phyloP scores from a whole-genome alignment of 92 coral and sea anemone species.

The Porites lobata region DNA sequence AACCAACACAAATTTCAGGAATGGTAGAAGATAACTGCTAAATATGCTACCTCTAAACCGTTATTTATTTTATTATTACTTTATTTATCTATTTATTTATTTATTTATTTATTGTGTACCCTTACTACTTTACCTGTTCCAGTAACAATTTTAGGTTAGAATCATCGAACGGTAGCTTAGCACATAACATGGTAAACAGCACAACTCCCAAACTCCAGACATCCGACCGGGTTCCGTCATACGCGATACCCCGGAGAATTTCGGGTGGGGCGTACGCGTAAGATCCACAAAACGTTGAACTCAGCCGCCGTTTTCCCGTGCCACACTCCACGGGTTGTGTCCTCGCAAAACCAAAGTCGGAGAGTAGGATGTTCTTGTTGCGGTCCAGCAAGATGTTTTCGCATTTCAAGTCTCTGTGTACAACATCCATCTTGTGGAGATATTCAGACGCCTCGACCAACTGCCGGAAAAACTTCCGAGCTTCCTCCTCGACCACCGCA shows the following conservation, averaged over 20 bases:
- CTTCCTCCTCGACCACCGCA: conserved; percentile 89
- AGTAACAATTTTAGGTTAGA: conserved; percentile 89
- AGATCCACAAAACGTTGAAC: conserved; percentile 97
- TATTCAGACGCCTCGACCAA: conserved; percentile 90
- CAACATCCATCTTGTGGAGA: conserved; percentile 90
- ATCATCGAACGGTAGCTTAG: conserved; percentile 98
- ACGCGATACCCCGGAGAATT: conserved; percentile 95
- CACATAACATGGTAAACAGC: conserved; percentile 95
- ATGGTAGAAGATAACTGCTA: too few relatives aligned
- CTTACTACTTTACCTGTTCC: conserved; percentile 73
- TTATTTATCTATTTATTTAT: too few relatives aligned
- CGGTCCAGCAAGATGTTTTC: conserved; percentile 93
- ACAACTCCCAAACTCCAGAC: conserved; percentile 99
- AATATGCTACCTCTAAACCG: too few relatives aligned
- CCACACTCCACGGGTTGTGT: conserved; percentile 84
- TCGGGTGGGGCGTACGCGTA: conserved; percentile 99
- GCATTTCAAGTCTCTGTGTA: conserved; percentile 96
- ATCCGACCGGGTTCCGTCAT: conserved; percentile 97
- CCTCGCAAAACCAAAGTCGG: conserved; percentile 99
- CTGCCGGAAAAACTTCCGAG: conserved; percentile 92
- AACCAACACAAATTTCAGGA: too few relatives aligned
- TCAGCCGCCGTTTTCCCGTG: conserved; percentile 87
- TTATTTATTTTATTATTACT: too few relatives aligned
- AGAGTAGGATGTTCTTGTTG: conserved; percentile 83
- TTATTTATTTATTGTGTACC: too few relatives aligned